Conservation (phyloP, 2,797 vertebrate genomes). For the Acropternis orthonyx region DNA sequence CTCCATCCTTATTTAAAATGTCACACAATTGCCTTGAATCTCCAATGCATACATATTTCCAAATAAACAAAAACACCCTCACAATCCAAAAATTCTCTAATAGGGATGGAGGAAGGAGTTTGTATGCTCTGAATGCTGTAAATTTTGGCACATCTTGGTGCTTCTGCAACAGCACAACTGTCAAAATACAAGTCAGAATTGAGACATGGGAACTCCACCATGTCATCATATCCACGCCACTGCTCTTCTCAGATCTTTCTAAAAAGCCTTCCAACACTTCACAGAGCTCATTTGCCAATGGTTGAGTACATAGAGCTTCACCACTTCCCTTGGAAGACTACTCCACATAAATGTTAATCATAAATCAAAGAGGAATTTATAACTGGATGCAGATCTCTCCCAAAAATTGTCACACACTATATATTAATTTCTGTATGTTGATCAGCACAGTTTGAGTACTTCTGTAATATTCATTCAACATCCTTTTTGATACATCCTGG, state of each 20-base stretch:
- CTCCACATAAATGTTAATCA: not conserved
- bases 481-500: not conserved
- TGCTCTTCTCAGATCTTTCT: not conserved
- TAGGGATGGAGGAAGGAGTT: not conserved
- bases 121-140: not conserved
- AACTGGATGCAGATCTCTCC: conserved; percentile 5
- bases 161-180: not conserved
- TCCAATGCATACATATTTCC: not conserved
- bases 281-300: not conserved
- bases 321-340: conserved; percentile 21
- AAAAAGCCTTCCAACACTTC: conserved; percentile 3
- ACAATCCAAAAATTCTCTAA: not conserved
- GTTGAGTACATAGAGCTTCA: not conserved
- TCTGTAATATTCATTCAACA: not conserved
- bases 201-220: not conserved
- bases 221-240: not conserved
- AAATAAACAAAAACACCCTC: not conserved
- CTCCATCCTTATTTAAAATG: not conserved
- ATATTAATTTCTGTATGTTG: not conserved
- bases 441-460: not conserved
- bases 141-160: not conserved
- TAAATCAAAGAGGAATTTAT: not conserved
- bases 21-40: not conserved
- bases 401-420: not conserved
- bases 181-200: not conserved